phyloP scores from a whole-genome alignment of 2,797 vertebrate species.

The Xenentodon cancila region DNA sequence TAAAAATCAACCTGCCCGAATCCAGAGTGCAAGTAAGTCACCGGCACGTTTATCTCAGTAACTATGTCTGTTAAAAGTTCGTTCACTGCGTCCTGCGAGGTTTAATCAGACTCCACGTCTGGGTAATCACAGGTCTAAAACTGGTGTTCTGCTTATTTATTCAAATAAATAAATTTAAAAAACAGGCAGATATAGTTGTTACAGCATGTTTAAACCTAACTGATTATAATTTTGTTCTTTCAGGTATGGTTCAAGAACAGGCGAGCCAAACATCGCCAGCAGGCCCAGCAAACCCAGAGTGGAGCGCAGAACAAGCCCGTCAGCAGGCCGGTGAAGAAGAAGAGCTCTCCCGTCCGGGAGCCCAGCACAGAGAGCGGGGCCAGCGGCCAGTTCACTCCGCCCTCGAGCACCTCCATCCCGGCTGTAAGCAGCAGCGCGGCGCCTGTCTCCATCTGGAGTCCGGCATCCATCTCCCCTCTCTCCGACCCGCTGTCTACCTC shows the following conservation, averaged over 20 bases:
- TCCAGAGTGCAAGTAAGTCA: conserved; percentile 92
- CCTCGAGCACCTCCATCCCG: conserved; percentile 88
- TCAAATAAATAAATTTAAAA: too few species aligned
- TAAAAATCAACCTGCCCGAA: conserved; percentile 97
- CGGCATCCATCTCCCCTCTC: conserved; percentile 95
- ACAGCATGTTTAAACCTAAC: too few species aligned
- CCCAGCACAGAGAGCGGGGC: conserved; percentile 91
- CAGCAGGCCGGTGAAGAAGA: conserved; percentile 90
- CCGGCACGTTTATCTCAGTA: too few species aligned
- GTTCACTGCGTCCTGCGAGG: too few species aligned
- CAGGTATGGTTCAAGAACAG: conserved; percentile 98
- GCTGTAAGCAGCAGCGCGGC: conserved; percentile 89
- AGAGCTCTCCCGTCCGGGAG: conserved; percentile 90
- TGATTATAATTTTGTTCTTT: neutral
- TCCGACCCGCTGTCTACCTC: conserved; percentile 93
- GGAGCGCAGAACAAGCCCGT: conserved; percentile 89
- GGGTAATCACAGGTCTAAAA: too few species aligned
- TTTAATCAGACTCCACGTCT: too few species aligned
- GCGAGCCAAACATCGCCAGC: conserved; percentile 93
- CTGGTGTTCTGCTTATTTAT: too few species aligned
- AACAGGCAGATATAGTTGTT: too few species aligned
- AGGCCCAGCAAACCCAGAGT: conserved; percentile 84
- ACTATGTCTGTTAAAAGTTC: too few species aligned
- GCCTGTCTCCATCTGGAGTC: conserved; percentile 96
- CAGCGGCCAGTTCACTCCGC: conserved; percentile 92